Base-by-base conservation (phyloP, 2,797 vertebrate genomes). In the Bucorvus abyssinicus region DNA sequence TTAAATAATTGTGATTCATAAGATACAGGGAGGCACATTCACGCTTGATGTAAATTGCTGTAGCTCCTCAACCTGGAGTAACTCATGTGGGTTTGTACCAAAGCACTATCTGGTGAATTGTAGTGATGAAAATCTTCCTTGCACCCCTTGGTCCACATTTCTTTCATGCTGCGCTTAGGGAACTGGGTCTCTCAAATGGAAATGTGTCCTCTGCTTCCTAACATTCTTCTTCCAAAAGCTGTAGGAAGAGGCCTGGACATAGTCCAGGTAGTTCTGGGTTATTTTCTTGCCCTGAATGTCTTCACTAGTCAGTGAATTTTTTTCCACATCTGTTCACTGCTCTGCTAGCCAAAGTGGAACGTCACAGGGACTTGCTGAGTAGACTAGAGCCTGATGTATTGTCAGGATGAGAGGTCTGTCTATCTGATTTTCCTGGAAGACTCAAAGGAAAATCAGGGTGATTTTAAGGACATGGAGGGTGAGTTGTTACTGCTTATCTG, bases 201-300 rank as follows among this genome's bases (percentile, higher is more conserved):
- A 85, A 44, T 10, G 18, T 56, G 20, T 65, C 30, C 32, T 87
- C 34, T 68, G 45, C 59, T 85, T 89, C 67, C 36, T 87, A 34
- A 34, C 30, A 20, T 76, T 93, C 44, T 81, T 93, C 60, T 69
- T 82, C 29, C 55, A 61, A 80, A 79, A 87, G 53, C 64, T 82
- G n/a, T 89, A 69, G n/a, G n/a, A 91, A 80, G 64, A 89, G 32
- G 10, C n/a, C 47, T 84, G 75, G 75, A 79, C 34, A 29, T 7
- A 77, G 40, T 83, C 44, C 56, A 77, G 40, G 34, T 84, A 87
- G 32, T 89, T 82, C 20, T 85, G n/a, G 30, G 40, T 79, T 90
- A 77, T 83, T 92, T 92, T 91, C 84, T 93, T 96, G 75, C 40
- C 52, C 63, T 84, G 57, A 67, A 85, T 93, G 91, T 87, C 84